These are phyloP conservation scores for Listronotus bonariensis DNA, from an alignment of 1,140 invertebrate species.

Conservation along the genomic window DNA sequence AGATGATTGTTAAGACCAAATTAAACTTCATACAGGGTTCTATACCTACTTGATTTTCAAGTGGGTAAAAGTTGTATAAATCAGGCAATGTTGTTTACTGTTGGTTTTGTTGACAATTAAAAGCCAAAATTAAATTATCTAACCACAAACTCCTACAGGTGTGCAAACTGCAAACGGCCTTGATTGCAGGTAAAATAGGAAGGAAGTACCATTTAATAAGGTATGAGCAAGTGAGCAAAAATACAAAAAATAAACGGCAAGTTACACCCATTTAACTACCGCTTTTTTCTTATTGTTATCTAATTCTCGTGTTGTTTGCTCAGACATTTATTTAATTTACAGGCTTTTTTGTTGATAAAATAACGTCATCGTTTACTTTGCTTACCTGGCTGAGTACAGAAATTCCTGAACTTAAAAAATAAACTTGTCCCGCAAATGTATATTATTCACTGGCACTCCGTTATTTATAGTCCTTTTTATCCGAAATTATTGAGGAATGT, in stretches of 20 bases:
- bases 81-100: too few species aligned
- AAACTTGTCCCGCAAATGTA: constrained; percentile 1
- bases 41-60: too few species aligned
- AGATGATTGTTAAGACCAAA: too few species aligned
- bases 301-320: constrained; percentile 7
- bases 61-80: too few species aligned
- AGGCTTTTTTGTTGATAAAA: constrained; percentile 20
- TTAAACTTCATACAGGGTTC: too few species aligned
- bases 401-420: constrained; percentile 17
- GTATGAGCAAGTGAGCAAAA: not conserved
- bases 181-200: constrained; percentile 6
- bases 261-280: constrained; percentile 2
- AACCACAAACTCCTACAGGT: constrained; percentile 7
- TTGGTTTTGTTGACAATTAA: too few species aligned
- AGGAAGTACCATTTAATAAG: not conserved
- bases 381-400: constrained; percentile 10
- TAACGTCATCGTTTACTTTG: constrained; percentile 5
- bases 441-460: not conserved
- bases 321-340: constrained; percentile 12
- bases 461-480: constrained; percentile 2
- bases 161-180: constrained; percentile 4
- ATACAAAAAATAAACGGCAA: not conserved
- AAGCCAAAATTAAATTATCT: not conserved
- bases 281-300: not conserved
- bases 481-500: not conserved